These are phyloP conservation scores for Lottia gigantea DNA, from an alignment of 2,888 invertebrate species.

Conservation along the genomic window DNA sequence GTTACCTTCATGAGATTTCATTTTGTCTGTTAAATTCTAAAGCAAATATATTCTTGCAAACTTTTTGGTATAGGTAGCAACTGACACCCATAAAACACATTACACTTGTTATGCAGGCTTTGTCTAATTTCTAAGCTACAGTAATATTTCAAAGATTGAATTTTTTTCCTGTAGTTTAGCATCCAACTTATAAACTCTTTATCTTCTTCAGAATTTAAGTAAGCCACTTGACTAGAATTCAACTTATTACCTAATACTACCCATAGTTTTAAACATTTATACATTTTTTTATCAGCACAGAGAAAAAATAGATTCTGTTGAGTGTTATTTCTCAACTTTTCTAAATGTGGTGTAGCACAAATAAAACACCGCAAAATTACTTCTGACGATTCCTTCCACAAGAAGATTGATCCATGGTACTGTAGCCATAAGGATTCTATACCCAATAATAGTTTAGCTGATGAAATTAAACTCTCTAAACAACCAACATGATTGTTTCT, in stretches of 20 bases:
- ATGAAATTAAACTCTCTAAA: constrained; percentile 29
- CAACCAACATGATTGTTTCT: constrained; percentile 28
- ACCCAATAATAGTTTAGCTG: constrained; percentile 22
- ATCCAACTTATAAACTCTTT: constrained; percentile 23
- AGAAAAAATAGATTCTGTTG: constrained; percentile 22
- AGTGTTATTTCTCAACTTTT: constrained; percentile 21
- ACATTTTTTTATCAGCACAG: constrained; percentile 19
- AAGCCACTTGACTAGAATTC: constrained; percentile 6
- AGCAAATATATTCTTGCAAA: constrained; percentile 32
- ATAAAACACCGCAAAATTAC: constrained; percentile 27
- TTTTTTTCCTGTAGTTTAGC: constrained; percentile 17
- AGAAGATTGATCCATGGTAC: constrained; percentile 21
- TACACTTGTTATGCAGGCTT: constrained; percentile 35
- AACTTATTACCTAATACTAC: constrained; percentile 12
- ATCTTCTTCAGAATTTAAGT: constrained; percentile 14
- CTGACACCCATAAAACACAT: constrained; percentile 39
- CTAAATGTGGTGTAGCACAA: constrained; percentile 35
- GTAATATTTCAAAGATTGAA: constrained; percentile 27
- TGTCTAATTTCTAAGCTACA: constrained; percentile 35
- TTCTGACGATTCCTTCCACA: constrained; percentile 26
- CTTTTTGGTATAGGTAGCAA: constrained; percentile 32
- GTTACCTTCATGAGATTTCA: background rate
- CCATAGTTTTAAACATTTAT: constrained; percentile 15
- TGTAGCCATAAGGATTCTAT: constrained; percentile 36
- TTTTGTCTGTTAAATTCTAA: constrained; percentile 15